These are phyloP conservation scores for Siniperca scherzeri DNA, from an alignment of 2,797 vertebrate species.

Conservation along the genomic window DNA sequence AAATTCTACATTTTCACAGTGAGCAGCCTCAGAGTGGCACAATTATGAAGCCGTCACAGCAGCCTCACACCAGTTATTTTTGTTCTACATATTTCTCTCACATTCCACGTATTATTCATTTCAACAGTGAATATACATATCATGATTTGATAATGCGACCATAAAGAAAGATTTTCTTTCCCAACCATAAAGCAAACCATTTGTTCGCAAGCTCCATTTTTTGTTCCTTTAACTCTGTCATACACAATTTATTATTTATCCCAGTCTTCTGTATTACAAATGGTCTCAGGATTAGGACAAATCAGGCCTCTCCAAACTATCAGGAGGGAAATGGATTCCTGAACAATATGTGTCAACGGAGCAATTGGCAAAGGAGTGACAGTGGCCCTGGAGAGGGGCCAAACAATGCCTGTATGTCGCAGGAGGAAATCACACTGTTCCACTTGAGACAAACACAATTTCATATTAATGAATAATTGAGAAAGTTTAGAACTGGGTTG, in stretches of 20 bases:
- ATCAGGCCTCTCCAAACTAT: constrained; percentile 83
- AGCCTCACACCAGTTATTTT: constrained; percentile 49
- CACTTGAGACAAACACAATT: constrained; percentile 89
- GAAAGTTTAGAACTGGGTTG: constrained; percentile 85
- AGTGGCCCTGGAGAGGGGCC: constrained; percentile 76
- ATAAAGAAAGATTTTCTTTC: constrained; percentile 74
- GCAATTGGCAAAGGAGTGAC: constrained; percentile 81
- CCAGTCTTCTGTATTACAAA: constrained; percentile 85
- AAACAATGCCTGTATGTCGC: constrained; percentile 76
- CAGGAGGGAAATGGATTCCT: constrained; percentile 84
- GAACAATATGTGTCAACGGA: constrained; percentile 82
- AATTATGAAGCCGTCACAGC: constrained; percentile 57
- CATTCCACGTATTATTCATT: constrained; percentile 71
- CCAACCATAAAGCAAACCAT: constrained; percentile 77
- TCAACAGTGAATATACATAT: constrained; percentile 78
- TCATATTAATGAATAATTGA: constrained; percentile 90
- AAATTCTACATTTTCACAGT: constrained; percentile 48
- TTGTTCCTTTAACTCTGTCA: constrained; percentile 81
- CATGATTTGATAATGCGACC: constrained; percentile 80
- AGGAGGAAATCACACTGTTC: constrained; percentile 85
- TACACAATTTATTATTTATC: constrained; percentile 87
- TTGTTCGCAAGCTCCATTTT: constrained; percentile 77
- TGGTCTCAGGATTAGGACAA: constrained; percentile 86
- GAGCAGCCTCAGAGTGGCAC: constrained; percentile 37
- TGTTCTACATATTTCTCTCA: constrained; percentile 60